These are phyloP conservation scores for Prorops nasuta DNA, from an alignment of 1,140 invertebrate species.

Conservation along the genomic window DNA sequence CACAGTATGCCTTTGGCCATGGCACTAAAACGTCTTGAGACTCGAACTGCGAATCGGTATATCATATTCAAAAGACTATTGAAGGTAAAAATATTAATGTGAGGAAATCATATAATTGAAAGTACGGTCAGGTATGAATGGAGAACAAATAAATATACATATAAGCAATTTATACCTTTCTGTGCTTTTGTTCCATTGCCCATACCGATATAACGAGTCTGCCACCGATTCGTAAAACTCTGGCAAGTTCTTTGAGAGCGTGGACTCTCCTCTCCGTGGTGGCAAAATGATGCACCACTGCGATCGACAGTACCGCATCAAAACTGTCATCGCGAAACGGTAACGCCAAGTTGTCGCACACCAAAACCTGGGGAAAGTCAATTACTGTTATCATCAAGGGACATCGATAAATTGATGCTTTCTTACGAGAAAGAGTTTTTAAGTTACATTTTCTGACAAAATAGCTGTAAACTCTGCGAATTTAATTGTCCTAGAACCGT, in stretches of 20 bases:
- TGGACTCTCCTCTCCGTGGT: conserved; percentile 85
- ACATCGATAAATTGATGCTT: too few relatives aligned
- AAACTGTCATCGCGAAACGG: conserved; percentile 91
- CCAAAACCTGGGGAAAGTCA: conserved; percentile 65
- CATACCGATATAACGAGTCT: conserved; percentile 92
- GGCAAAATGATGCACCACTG: conserved; percentile 93
- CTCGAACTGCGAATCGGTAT: conserved; percentile 73
- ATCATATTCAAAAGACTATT: too few relatives aligned
- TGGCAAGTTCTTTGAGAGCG: conserved; percentile 82
- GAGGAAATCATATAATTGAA: too few relatives aligned
- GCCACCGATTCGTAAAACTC: conserved; percentile 87
- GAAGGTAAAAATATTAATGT: neutral
- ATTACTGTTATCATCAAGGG: too few relatives aligned
- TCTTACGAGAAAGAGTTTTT: too few relatives aligned
- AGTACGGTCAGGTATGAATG: too few relatives aligned
- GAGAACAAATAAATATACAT: too few relatives aligned
- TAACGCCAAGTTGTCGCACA: conserved; percentile 85
- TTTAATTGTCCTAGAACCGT: neutral
- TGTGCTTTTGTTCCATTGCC: conserved; percentile 93
- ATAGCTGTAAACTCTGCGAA: neutral
- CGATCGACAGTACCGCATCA: conserved; percentile 91
- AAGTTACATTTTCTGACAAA: too few relatives aligned
- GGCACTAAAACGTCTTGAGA: conserved; percentile 94
- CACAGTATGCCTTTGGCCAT: conserved; percentile 68
- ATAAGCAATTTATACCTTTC: too few relatives aligned